Evolutionary conservation across 2,888 invertebrate species (phyloP).

Genomic region (Tiliacea citrago): DNA sequence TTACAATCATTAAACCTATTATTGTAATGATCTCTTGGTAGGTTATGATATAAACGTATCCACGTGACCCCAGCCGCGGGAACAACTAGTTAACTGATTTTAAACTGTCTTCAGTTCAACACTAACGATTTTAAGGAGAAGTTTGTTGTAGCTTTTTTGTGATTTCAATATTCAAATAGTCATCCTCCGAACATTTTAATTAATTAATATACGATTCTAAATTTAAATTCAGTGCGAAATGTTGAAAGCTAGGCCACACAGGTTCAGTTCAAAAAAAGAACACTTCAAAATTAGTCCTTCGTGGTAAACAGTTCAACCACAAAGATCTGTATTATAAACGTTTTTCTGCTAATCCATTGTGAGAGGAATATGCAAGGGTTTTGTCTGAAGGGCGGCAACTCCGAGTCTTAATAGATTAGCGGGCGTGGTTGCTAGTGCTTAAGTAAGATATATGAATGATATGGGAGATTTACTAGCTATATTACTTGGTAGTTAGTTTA

Average conservation of each 20-base stretch:
- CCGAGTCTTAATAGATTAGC: constrained; percentile 59
- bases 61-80: too few relatives aligned
- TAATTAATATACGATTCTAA: constrained; percentile 20
- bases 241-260: constrained; percentile 19
- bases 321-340: constrained; percentile 33
- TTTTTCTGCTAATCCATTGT: constrained; percentile 55
- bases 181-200: constrained; percentile 1
- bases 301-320: constrained; percentile 31
- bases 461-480: constrained; percentile 50
- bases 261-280: not conserved
- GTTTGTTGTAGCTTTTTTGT: not conserved
- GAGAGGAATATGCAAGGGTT: constrained; percentile 52
- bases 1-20: too few relatives aligned
- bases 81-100: too few relatives aligned
- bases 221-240: constrained; percentile 21
- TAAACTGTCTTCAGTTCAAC: too few relatives aligned
- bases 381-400: constrained; percentile 50
- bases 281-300: constrained; percentile 6
- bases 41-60: too few relatives aligned
- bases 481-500: constrained; percentile 32
- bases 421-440: constrained; percentile 54
- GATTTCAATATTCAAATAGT: constrained; percentile 22
- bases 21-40: too few relatives aligned
- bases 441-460: constrained; percentile 61
- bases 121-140: too few relatives aligned